Evolutionary conservation across 1,140 invertebrate species (phyloP).

Genomic region (Coptotermes formosanus): DNA sequence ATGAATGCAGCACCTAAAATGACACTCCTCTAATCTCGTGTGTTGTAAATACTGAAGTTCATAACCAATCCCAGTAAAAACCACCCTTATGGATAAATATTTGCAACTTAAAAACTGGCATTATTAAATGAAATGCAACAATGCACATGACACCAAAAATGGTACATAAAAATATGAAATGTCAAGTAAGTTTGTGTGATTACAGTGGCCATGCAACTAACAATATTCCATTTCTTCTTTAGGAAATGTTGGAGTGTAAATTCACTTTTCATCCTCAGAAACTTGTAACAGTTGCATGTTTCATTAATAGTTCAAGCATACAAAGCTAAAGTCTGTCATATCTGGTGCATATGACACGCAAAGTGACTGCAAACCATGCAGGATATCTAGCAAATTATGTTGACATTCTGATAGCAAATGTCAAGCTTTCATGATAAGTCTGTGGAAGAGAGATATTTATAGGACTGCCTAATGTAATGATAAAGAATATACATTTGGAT

Average conservation of each 20-base stretch:
- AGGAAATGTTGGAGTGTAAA: not conserved
- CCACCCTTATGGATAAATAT: not conserved
- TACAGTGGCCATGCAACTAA: not conserved
- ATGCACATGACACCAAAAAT: not conserved
- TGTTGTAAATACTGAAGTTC: not conserved
- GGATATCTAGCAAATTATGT: not conserved
- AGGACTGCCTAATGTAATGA: not conserved
- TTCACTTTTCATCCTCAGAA: not conserved
- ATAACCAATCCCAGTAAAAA: not conserved
- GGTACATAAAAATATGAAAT: not conserved
- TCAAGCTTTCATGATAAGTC: not conserved
- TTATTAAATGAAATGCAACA: not conserved
- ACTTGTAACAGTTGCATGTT: not conserved
- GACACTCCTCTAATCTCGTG: not conserved
- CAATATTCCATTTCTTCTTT: not conserved
- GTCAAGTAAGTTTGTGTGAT: not conserved
- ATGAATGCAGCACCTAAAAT: not conserved
- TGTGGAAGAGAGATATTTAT: not conserved
- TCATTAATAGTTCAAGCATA: not conserved
- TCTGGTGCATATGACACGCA: too few species aligned
- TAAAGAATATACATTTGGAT: too few species aligned
- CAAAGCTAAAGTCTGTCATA: too few species aligned
- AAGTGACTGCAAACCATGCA: too few species aligned
- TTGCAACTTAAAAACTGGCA: not conserved
- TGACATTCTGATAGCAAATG: not conserved